phyloP scores from a whole-genome alignment of 35 echinoderm and acorn worm genomes.

The Strongylocentrotus purpuratus region DNA sequence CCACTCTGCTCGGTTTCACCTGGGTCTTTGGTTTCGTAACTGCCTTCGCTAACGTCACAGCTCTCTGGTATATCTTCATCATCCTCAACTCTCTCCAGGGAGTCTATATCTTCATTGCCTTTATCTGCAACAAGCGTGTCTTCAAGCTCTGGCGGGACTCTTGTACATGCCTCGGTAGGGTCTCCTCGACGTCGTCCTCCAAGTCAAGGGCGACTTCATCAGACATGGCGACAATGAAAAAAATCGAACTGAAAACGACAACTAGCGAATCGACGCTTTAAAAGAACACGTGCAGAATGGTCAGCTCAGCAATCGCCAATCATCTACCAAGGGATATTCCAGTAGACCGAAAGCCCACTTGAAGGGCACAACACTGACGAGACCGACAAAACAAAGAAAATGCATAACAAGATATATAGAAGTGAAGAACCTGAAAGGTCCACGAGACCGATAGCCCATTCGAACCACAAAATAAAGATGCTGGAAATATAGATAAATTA shows the following conservation, averaged over 20 bases:
- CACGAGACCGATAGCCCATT: too few relatives aligned
- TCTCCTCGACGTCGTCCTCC: not conserved
- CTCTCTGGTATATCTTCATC: slow-evolving; percentile 81
- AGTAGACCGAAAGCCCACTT: too few relatives aligned
- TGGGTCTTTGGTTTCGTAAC: slow-evolving; percentile 78
- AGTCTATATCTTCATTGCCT: slow-evolving; percentile 74
- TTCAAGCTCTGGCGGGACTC: slow-evolving; percentile 45
- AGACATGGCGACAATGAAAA: not conserved
- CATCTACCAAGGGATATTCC: too few relatives aligned
- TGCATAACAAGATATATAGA: too few relatives aligned
- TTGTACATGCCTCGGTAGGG: not conserved
- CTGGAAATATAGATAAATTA: too few relatives aligned
- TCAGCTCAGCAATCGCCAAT: too few relatives aligned
- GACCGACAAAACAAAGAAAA: too few relatives aligned
- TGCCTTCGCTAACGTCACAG: slow-evolving; percentile 58
- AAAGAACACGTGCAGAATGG: not conserved
- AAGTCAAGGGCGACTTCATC: not conserved
- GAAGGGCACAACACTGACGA: too few relatives aligned
- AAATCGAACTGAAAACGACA: not conserved
- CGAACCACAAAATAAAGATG: too few relatives aligned
- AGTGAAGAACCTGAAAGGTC: too few relatives aligned
- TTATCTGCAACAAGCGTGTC: slow-evolving; percentile 72
- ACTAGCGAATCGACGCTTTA: not conserved
- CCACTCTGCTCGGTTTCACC: slow-evolving; percentile 71
- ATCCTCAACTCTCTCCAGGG: slow-evolving; percentile 77